Conservation (phyloP, 2,113 vertebrate genomes). For the Agapornis roseicollis region DNA sequence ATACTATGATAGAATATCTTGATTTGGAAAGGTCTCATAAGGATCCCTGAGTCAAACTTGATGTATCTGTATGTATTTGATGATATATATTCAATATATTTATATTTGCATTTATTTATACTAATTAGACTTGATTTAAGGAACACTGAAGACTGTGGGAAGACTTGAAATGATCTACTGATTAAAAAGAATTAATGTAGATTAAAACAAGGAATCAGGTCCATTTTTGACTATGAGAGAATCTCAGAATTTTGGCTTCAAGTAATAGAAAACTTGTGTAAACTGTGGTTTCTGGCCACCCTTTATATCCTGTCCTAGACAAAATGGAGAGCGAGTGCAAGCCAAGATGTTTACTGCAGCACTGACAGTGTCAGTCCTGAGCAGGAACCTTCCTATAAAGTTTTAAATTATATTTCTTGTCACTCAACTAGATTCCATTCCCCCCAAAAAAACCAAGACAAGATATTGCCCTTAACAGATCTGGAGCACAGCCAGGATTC, state of each 20-base stretch:
- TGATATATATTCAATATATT: background rate
- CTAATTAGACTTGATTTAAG: background rate
- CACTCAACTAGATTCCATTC: background rate
- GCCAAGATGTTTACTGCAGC: background rate
- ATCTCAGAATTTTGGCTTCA: background rate
- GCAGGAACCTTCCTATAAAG: rapidly evolving
- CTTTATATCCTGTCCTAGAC: background rate
- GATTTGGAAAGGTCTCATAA: background rate
- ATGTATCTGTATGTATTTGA: background rate
- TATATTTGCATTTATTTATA: background rate
- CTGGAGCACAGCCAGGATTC: background rate
- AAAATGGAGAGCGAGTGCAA: background rate
- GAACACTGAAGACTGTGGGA: background rate
- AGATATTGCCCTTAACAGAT: background rate
- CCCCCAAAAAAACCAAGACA: background rate
- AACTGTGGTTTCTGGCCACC: background rate
- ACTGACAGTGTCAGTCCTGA: background rate
- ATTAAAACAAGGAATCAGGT: background rate
- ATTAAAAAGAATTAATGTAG: background rate
- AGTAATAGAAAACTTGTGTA: background rate
- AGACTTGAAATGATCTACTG: background rate
- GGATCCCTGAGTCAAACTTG: background rate
- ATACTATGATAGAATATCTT: background rate
- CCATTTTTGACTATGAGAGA: background rate
- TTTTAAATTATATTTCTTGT: background rate